Evolutionary conservation across 1,140 invertebrate species (phyloP).

Genomic region (Leptopilina clavipes): DNA sequence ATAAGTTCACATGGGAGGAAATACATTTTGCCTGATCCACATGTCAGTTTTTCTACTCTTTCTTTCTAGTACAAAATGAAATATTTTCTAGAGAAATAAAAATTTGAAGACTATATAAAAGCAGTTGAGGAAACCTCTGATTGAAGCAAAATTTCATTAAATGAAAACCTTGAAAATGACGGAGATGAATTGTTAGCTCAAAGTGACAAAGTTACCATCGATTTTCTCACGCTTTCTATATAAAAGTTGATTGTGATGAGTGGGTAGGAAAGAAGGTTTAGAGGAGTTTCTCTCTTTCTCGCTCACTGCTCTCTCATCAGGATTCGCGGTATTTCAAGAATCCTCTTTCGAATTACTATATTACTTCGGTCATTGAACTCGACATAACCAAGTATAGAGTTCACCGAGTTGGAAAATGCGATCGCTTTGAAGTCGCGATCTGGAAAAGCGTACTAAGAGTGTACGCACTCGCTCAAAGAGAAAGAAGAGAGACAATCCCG

Average conservation of each 20-base stretch:
- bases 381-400: neutral
- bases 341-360: slow-evolving; percentile 23
- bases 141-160: slow-evolving; percentile 9
- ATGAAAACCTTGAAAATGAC: slow-evolving; percentile 1
- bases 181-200: slow-evolving; percentile 4
- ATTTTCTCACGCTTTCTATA: slow-evolving; percentile 17
- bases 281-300: neutral
- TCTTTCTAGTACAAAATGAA: neutral
- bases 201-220: slow-evolving; percentile 28
- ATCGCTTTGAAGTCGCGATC: slow-evolving; percentile 46
- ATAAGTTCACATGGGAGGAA: neutral
- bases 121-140: neutral
- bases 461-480: neutral
- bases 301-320: neutral
- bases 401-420: slow-evolving; percentile 49
- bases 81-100: neutral
- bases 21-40: neutral
- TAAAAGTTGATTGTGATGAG: neutral
- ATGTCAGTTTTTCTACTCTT: neutral
- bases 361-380: slow-evolving; percentile 46
- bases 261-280: neutral
- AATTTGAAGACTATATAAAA: slow-evolving; percentile 4
- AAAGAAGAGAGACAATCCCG: slow-evolving; percentile 35
- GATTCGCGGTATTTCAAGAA: slow-evolving; percentile 42
- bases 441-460: slow-evolving; percentile 36